These are phyloP conservation scores for Ostrea edulis DNA, from an alignment of 1,140 invertebrate species.

Conservation along the genomic window DNA sequence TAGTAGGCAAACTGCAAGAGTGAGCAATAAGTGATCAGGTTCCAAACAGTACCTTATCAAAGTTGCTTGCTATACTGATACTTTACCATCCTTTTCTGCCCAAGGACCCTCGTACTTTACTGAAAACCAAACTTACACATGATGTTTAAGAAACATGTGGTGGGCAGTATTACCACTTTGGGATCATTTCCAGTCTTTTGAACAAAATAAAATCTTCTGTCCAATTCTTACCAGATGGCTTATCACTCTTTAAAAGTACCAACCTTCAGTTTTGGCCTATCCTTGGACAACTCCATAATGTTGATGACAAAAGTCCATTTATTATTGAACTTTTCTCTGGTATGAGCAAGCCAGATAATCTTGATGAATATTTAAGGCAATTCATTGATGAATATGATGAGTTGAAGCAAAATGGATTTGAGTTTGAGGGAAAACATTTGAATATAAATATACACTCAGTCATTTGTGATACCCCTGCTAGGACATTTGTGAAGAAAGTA, in stretches of 20 bases:
- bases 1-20: neutral
- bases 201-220: conserved; percentile 8
- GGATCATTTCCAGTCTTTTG: neutral
- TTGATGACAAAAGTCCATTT: neutral
- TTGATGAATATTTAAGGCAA: neutral
- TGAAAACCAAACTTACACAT: conserved; percentile 1
- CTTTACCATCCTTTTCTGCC: neutral
- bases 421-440: too few relatives aligned
- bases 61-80: neutral
- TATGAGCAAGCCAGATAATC: neutral
- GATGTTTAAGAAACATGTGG: neutral
- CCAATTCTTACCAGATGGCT: conserved; percentile 15
- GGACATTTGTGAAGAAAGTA: conserved; percentile 38
- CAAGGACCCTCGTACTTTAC: conserved; percentile 14
- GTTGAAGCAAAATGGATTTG: too few relatives aligned
- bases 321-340: neutral
- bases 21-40: conserved; percentile 6
- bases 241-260: conserved; percentile 27
- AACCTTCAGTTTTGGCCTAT: conserved; percentile 7
- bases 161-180: conserved; percentile 38
- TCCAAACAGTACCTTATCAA: conserved; percentile 16
- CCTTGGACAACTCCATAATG: neutral
- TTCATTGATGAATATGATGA: too few relatives aligned
- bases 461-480: conserved; percentile 46
- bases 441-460: neutral